Evolutionary conservation across 2,113 vertebrate species (phyloP), one percentile per base, ranked within the genome.

Genomic region (Heterocephalus glaber): DNA sequence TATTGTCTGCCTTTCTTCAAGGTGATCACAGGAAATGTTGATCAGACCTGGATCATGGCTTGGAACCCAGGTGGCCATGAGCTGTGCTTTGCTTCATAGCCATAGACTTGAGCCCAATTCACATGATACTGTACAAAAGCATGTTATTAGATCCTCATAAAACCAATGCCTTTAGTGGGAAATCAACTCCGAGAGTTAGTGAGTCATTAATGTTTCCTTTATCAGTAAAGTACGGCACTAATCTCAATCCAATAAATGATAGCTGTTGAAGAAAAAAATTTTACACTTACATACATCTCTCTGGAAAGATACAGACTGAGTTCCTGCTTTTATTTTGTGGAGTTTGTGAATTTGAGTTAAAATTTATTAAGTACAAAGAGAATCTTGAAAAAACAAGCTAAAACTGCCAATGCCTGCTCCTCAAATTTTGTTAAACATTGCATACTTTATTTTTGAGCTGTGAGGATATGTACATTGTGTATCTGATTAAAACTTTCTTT

Each of bases 321-420:
- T 66, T 85, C 30, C 54, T 92, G 86, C 70, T 86, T 94, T 94
- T 80, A 86, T 88, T 85, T 89, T 81, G 22, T 58, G 19, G 65
- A 77, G n/a, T 91, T 94, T 91, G 90, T 90, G 89, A 89, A 92
- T 92, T 76, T 85, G 68, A 93, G n/a, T 92, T 93, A 86, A 95
- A 93, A 72, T 68, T 52, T 95, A 60, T 92, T 60, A 88, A 74
- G 80, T 68, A 58, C 85, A 83, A 52, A 93, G 88, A 95, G 90
- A 93, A 68, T 94, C 92, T 95, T 96, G 82, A 95, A 56, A 74
- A 92, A 92, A 54, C 54, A 88, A 30, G 33, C 82, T 92, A 95
- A 95, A 97, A 89, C 79, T 86, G 89, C 58, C 61, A 52, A 60
- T 83, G 72, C 35, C 49, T 68, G 65, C 72, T 95, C 68, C 86